These are phyloP conservation scores for Circaetus gallicus DNA, from an alignment of 2,113 vertebrate genomes.

Conservation along the genomic window DNA sequence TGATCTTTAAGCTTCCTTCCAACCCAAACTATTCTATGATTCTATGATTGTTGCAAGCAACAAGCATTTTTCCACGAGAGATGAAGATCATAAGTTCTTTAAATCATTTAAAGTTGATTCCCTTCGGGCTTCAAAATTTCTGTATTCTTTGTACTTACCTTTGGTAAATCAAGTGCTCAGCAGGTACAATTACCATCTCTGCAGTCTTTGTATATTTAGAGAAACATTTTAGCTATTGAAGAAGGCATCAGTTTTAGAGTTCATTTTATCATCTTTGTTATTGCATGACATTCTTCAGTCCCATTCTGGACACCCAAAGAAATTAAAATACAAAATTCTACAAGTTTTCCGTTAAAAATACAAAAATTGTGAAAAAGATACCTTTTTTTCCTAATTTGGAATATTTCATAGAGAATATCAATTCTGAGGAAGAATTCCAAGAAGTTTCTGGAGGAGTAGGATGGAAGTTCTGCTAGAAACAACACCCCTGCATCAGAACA, in stretches of 20 bases:
- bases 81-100: background rate
- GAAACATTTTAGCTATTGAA: background rate
- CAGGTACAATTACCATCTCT: background rate
- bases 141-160: background rate
- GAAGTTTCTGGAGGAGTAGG: background rate
- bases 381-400: background rate
- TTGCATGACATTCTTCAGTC: background rate
- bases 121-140: background rate
- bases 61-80: background rate
- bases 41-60: background rate
- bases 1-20: no score
- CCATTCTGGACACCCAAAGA: background rate
- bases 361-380: background rate
- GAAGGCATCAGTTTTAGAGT: background rate
- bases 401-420: background rate
- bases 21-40: no score
- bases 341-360: accelerated
- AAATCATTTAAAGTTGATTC: background rate
- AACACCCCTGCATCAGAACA: background rate
- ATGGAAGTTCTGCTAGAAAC: no score
- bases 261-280: background rate
- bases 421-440: background rate
- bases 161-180: background rate
- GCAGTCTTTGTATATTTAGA: background rate
- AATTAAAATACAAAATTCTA: background rate